phyloP scores from a whole-genome alignment of 2,888 invertebrate genomes.

The Heteropelma amictum region DNA sequence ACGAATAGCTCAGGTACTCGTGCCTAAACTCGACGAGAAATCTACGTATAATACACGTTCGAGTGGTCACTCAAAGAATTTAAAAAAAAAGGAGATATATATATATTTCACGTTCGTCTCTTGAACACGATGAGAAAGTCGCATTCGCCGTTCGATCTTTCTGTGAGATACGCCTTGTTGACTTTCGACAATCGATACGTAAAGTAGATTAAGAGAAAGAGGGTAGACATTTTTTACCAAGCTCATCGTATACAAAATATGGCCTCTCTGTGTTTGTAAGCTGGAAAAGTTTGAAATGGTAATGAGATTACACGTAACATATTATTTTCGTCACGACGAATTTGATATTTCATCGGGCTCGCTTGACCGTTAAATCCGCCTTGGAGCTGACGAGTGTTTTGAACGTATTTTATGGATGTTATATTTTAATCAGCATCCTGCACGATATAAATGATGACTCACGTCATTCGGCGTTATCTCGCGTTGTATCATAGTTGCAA shows the following conservation, averaged over 20 bases:
- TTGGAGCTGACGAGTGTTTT: too few species aligned
- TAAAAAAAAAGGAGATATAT: too few species aligned
- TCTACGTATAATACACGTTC: too few species aligned
- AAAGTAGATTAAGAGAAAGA: background rate
- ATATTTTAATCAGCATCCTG: too few species aligned
- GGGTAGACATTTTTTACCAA: slow-evolving; percentile 21
- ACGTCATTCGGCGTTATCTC: too few species aligned
- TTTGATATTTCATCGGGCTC: slow-evolving; percentile 20
- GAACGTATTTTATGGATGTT: background rate
- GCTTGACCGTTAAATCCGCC: background rate
- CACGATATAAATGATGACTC: too few species aligned
- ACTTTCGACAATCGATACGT: background rate
- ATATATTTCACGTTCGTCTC: too few species aligned
- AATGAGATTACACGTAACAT: slow-evolving; percentile 35
- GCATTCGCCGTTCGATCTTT: too few species aligned
- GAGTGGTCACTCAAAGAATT: too few species aligned
- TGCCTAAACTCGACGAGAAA: background rate
- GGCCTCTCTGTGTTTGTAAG: slow-evolving; percentile 3
- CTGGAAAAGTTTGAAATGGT: slow-evolving; percentile 32
- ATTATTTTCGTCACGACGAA: slow-evolving; percentile 25
- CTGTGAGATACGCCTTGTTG: background rate
- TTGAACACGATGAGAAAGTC: too few species aligned
- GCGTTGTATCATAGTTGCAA: too few species aligned
- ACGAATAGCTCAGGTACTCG: background rate
- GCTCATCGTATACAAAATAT: slow-evolving; percentile 29